Base-by-base conservation (phyloP, 2,797 vertebrate species). In the Geotrypetes seraphini region DNA sequence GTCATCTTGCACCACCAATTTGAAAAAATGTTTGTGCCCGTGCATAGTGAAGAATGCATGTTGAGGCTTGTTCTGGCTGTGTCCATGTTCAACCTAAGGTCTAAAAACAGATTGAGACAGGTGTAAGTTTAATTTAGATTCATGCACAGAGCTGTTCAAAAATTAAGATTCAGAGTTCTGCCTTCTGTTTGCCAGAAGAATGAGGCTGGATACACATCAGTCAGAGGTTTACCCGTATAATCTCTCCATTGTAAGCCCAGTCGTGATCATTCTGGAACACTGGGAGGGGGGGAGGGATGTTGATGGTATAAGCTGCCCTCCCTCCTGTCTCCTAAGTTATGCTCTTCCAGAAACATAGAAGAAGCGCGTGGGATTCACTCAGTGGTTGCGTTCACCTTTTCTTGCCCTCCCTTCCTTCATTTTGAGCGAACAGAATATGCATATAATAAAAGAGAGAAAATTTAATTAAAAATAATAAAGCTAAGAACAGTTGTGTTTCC, bases 181-280 rank as follows among this genome's bases (percentile, higher is more conserved):
- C 82, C 82, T 85, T 84, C 75, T 75, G 83, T 75, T 71, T 69
- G 70, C 66, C 78, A 74, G 59, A 59, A 64, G 73, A 74, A 65
- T 60, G 71, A 71, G 75, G 59, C 71, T 10, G 6, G 68, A 66
- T 50, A 58, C 63, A 54, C 63, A 65, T 68, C 74, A 82, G 75
- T 78, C 67, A n/a, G 38, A 59, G 60, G 60, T n/a, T 28, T 9
- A 41, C 2, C 18, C 19, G 44, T 38, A 21, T 25, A 47, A 47
- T 53, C 56, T 55, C 57, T 61, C 48, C 52, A n/a, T n/a, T 40
- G 3, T 2, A 36, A 44, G 51, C 44, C 55, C 16, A 10, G 63
- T 16, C 3, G 64, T 60, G 69, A 67, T 62, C 66, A 44, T 64
- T 65, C 56, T 62, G 54, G 43, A 26, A 46, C 4, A 34, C 45